Evolutionary conservation across 2,888 invertebrate genomes (phyloP).

Genomic region (Dioctria linearis): DNA sequence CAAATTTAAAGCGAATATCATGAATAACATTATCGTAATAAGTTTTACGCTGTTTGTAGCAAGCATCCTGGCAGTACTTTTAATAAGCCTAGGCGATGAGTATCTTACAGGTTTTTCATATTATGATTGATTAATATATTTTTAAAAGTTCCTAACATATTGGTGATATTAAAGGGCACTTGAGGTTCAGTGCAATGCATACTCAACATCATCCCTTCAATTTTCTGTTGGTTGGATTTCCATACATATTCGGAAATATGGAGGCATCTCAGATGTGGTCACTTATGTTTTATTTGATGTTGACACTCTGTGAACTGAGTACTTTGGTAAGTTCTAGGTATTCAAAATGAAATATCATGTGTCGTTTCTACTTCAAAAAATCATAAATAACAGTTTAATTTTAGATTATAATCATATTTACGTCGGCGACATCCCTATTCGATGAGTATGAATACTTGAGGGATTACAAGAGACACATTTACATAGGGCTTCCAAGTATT

Average conservation of each 20-base stretch:
- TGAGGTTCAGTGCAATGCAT: neutral
- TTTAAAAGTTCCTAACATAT: too few relatives aligned
- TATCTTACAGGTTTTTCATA: neutral
- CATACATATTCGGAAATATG: conserved; percentile 79
- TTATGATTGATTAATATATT: too few relatives aligned
- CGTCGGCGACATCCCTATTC: conserved; percentile 64
- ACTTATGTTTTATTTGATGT: conserved; percentile 82
- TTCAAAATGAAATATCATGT: neutral
- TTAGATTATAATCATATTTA: conserved; percentile 66
- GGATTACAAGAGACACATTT: conserved; percentile 60
- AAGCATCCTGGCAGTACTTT: neutral
- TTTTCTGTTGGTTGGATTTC: conserved; percentile 77
- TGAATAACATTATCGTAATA: conserved; percentile 65
- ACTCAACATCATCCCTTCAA: neutral
- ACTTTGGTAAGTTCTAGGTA: conserved; percentile 77
- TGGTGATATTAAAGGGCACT: neutral
- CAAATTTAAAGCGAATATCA: conserved; percentile 80
- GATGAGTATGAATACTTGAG: conserved; percentile 67
- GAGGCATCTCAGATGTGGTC: conserved; percentile 84
- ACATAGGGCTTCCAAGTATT: conserved; percentile 60
- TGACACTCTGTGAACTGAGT: conserved; percentile 80
- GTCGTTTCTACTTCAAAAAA: too few relatives aligned
- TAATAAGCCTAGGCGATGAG: conserved; percentile 1
- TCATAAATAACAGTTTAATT: neutral
- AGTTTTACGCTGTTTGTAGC: neutral